These are phyloP conservation scores for Scophthalmus maximus DNA, from an alignment of 2,113 vertebrate species.

Conservation along the genomic window DNA sequence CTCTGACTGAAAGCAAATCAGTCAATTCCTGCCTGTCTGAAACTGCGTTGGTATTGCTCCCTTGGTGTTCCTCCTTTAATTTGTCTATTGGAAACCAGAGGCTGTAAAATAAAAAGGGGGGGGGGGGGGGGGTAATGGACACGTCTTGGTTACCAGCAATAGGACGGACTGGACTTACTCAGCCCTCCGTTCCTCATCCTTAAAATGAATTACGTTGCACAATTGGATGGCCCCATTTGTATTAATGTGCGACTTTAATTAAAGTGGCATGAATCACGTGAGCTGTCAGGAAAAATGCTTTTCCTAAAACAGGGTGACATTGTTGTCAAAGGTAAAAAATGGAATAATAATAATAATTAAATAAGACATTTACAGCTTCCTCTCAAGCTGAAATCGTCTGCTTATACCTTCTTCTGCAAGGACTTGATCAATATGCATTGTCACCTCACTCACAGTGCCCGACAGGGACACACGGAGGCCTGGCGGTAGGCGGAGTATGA, in stretches of 20 bases:
- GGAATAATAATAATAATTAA: too few species aligned
- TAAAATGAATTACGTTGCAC: conserved; percentile 25
- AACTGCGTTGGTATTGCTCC: conserved; percentile 43
- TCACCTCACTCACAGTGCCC: conserved; percentile 60
- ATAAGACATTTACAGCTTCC: conserved; percentile 9
- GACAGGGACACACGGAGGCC: conserved; percentile 29
- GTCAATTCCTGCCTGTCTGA: conserved; percentile 21
- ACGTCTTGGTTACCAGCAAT: not conserved
- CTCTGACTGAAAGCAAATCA: conserved; percentile 23
- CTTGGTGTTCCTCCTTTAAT: conserved; percentile 9
- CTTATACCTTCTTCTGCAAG: conserved; percentile 15
- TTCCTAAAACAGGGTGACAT: not conserved
- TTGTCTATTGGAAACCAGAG: conserved; percentile 1
- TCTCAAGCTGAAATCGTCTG: conserved; percentile 7
- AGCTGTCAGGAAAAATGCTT: too few species aligned
- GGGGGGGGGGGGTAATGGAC: conserved; percentile 23
- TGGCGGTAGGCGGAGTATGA: conserved; percentile 50
- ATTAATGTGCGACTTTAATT: conserved; percentile 1
- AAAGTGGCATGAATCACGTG: conserved; percentile 5
- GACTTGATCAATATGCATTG: conserved; percentile 50
- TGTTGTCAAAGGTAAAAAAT: too few species aligned
- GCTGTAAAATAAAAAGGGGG: conserved; percentile 11
- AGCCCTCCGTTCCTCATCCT: conserved; percentile 36
- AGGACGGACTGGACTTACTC: conserved; percentile 37
- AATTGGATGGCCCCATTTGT: conserved; percentile 18